A percentile compares a stretch with the other conserved stretches of the same genome.
phyloP scores from a whole-genome alignment of 2,888 invertebrate species.

The Trichogramma evanescens region DNA sequence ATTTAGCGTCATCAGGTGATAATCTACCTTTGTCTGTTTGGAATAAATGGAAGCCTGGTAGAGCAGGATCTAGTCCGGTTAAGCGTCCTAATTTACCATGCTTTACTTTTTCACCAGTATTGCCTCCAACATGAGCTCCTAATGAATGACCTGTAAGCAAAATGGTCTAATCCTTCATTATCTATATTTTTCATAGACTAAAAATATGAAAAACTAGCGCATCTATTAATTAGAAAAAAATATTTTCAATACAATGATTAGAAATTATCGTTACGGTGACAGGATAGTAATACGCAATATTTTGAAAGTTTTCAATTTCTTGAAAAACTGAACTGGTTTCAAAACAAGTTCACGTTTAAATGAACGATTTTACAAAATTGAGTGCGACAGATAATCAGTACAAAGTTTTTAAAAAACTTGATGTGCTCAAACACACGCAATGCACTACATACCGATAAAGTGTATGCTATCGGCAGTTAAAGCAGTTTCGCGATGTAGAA shows the following conservation, averaged over 20 bases:
- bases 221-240: too few relatives aligned
- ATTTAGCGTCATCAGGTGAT: conserved; percentile 40
- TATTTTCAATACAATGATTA: too few relatives aligned
- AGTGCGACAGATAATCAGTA: too few relatives aligned
- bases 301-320: background rate
- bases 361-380: too few relatives aligned
- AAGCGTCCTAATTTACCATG: conserved; percentile 45
- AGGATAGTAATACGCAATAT: background rate
- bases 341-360: too few relatives aligned
- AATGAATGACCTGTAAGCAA: conserved; percentile 39
- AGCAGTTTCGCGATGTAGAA: conserved; percentile 39
- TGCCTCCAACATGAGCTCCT: conserved; percentile 45
- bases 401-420: background rate
- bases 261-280: background rate
- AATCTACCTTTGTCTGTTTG: conserved; percentile 34
- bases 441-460: conserved; percentile 41
- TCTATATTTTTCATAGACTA: background rate
- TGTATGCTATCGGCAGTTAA: conserved; percentile 41
- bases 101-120: conserved; percentile 32
- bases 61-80: conserved; percentile 49
- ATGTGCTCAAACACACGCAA: background rate
- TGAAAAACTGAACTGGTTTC: background rate
- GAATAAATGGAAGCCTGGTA: conserved; percentile 43
- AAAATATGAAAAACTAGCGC: too few relatives aligned
- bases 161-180: background rate